These are phyloP conservation scores for Stichopus chloronotus DNA, from an alignment of 35 echinoderm and acorn worm genomes.

Conservation along the genomic window DNA sequence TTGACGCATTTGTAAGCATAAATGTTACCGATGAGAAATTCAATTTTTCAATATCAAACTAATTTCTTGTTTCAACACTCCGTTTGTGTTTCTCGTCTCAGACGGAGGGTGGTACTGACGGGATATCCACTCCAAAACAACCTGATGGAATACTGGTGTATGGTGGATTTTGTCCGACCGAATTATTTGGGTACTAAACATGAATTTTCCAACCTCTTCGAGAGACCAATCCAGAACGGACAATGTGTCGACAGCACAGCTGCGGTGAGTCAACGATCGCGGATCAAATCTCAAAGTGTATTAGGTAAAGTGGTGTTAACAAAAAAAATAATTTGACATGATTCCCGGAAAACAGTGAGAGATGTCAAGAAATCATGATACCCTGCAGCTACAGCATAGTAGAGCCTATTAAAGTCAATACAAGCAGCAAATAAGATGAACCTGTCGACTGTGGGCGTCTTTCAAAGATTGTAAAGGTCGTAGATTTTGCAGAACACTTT, in stretches of 20 bases:
- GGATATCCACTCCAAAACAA: constrained; percentile 97
- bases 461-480: too few relatives aligned
- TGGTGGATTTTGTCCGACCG: constrained; percentile 99
- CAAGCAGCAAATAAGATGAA: too few relatives aligned
- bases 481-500: too few relatives aligned
- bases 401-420: too few relatives aligned
- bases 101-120: constrained; percentile 91
- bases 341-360: neutral
- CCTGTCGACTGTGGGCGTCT: too few relatives aligned
- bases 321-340: neutral
- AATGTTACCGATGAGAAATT: too few relatives aligned
- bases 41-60: too few relatives aligned
- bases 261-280: constrained; percentile 63
- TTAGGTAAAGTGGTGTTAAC: too few relatives aligned
- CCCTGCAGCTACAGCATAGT: too few relatives aligned
- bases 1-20: too few relatives aligned
- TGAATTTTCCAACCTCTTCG: constrained; percentile 97
- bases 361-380: too few relatives aligned
- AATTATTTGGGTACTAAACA: constrained; percentile 93
- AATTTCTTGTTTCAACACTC: too few relatives aligned
- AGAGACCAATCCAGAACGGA: constrained; percentile 92
- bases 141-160: constrained; percentile 96
- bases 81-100: constrained; percentile 7
- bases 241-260: constrained; percentile 94
- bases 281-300: neutral